phyloP scores from a whole-genome alignment of 2,888 invertebrate genomes.

The Bugula neritina region DNA sequence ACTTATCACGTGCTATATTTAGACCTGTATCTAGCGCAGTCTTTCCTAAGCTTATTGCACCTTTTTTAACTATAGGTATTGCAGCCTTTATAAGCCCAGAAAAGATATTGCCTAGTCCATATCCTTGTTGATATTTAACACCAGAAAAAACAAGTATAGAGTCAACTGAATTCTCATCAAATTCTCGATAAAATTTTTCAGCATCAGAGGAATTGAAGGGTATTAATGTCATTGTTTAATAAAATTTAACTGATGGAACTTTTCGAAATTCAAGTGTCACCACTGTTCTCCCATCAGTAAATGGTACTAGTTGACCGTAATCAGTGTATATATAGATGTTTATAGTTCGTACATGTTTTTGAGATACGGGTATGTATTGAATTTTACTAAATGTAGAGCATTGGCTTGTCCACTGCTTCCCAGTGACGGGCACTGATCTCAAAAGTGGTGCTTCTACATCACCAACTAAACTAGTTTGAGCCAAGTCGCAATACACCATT shows the following conservation, averaged over 20 bases:
- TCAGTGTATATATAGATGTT: conserved; percentile 20
- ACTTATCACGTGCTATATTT: conserved; percentile 4
- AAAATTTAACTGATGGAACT: not conserved
- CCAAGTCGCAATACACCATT: conserved; percentile 15
- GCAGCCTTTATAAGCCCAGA: not conserved
- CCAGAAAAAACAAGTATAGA: not conserved
- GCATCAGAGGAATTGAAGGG: not conserved
- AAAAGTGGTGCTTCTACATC: conserved; percentile 12
- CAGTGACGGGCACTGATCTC: not conserved
- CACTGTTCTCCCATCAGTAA: not conserved
- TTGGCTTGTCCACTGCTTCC: not conserved
- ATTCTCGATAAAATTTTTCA: not conserved
- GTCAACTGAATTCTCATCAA: not conserved
- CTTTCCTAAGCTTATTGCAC: not conserved
- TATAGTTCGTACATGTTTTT: not conserved
- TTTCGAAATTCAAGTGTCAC: conserved; percentile 2
- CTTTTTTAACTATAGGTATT: conserved; percentile 3
- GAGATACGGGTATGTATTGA: conserved; percentile 14
- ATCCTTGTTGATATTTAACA: conserved; percentile 1
- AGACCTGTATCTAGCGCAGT: not conserved
- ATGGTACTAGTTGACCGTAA: not conserved
- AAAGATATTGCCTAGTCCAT: conserved; percentile 14
- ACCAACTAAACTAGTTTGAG: not conserved
- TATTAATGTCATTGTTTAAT: conserved; percentile 2
- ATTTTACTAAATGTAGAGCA: conserved; percentile 8